Evolutionary conservation across 2,888 invertebrate species (phyloP), one percentile per base, ranked within the genome.

Genomic region (Thecophora atra): DNA sequence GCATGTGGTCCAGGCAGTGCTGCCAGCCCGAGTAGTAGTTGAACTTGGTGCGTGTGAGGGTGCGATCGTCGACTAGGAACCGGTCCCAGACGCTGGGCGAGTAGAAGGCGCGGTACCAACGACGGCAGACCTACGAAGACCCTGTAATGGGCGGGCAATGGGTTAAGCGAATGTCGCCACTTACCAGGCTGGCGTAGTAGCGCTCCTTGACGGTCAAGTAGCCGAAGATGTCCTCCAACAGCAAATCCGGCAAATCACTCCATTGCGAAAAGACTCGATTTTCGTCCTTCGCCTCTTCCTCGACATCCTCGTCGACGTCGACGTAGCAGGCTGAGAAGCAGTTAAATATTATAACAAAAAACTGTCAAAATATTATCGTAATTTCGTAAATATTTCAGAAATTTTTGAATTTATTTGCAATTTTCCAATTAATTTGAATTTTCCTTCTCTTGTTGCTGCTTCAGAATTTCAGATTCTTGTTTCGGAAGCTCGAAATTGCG

Each of bases 11-110:
- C 78, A 95, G 85, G 26, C 79, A 92, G 69, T 83, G 82, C 44
- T 92, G 93, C 91, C 94, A 94, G 21, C 94, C 94, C 66, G 92
- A 91, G 83, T 93, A 94, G 79, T 94, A 92, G 81, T 94, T 94
- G 82, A 91, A 94, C 81, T 92, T 91, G 28, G 91, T 88, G 71
- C 93, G 89, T 0, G 94, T 94, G 26, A 95, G 87, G 0, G 93
- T 92, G 1, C 88, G 88, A 81, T 94, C 94, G 75, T 91, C 90
- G 58, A 94, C 87, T 1, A 89, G 87, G 80, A 95, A 94, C 15
- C 89, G 90, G 8, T 90, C 88, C 95, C 95, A 95, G n/a, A 92
- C 91, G 47, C 89, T 88, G 19, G 92, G 92, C 30, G 93, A 88
- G 80, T 92, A 89, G 82, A 94, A 94, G 5, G 91, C 91, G 62